phyloP scores from a whole-genome alignment of 2,113 vertebrate species.

The Puntigrus tetrazona region DNA sequence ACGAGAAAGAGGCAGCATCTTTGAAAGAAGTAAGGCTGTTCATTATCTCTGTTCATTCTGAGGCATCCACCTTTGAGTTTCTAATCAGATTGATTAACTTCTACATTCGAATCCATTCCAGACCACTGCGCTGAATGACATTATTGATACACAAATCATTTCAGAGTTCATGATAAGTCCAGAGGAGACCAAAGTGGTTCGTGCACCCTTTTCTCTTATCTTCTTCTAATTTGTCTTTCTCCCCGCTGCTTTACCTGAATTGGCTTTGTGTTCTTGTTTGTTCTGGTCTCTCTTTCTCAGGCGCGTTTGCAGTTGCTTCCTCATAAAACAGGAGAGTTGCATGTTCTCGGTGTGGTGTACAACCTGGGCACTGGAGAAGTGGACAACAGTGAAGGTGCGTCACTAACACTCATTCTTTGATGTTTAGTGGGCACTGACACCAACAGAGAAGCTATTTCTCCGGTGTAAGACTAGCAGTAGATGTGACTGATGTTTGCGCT shows the following conservation, averaged over 20 bases:
- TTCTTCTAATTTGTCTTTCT: neutral
- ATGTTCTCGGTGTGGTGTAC: constrained; percentile 91
- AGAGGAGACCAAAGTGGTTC: constrained; percentile 93
- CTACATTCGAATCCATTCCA: constrained; percentile 59
- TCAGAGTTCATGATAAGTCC: constrained; percentile 85
- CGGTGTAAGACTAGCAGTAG: neutral
- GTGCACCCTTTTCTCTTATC: constrained; percentile 35
- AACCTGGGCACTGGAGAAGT: constrained; percentile 85
- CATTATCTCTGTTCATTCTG: neutral
- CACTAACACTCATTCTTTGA: neutral
- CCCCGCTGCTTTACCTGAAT: neutral
- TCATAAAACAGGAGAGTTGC: constrained; percentile 90
- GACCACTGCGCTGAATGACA: constrained; percentile 70
- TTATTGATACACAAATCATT: constrained; percentile 89
- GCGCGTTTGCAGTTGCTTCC: constrained; percentile 95
- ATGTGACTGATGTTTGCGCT: neutral
- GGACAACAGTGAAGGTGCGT: constrained; percentile 78
- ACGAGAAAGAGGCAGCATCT: constrained; percentile 71
- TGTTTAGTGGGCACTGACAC: neutral
- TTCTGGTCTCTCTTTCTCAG: constrained; percentile 65
- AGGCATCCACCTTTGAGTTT: neutral
- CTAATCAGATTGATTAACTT: neutral
- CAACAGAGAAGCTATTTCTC: neutral
- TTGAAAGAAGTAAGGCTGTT: constrained; percentile 29
- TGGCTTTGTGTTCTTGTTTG: neutral